These are phyloP conservation scores for Phrynocephalus forsythii DNA, from an alignment of 2,797 vertebrate species.

Conservation along the genomic window DNA sequence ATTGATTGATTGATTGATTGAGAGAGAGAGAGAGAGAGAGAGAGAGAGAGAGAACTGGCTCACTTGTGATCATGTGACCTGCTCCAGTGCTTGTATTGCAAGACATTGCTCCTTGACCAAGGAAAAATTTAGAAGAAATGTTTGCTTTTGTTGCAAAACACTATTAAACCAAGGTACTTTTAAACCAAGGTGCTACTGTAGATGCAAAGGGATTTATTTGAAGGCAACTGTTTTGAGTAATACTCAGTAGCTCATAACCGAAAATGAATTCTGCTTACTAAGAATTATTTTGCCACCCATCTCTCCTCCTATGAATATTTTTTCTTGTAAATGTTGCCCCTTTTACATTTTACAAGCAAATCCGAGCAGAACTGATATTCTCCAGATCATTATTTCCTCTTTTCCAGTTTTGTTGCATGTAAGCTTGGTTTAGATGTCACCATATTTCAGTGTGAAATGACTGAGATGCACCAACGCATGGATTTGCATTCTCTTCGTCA, in stretches of 20 bases:
- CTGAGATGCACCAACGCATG: not conserved
- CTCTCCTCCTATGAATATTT: not conserved
- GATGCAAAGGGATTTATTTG: constrained; percentile 30
- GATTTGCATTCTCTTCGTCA: not conserved
- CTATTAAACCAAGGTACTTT: too few relatives aligned
- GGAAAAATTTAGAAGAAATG: too few relatives aligned
- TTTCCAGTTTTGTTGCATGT: not conserved
- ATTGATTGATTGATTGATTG: too few relatives aligned
- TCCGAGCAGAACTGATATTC: constrained; percentile 7
- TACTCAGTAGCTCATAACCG: constrained; percentile 45
- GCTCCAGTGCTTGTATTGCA: too few relatives aligned
- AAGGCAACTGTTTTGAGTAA: not conserved
- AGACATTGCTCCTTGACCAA: too few relatives aligned
- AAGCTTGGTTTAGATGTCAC: not conserved
- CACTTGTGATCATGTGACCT: too few relatives aligned
- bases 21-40: too few relatives aligned
- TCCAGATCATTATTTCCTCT: not conserved
- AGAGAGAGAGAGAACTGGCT: too few relatives aligned
- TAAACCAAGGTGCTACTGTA: too few relatives aligned
- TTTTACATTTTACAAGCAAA: constrained; percentile 10
- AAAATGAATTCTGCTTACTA: constrained; percentile 40
- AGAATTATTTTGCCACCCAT: not conserved
- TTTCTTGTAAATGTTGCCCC: not conserved
- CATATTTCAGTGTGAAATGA: not conserved
- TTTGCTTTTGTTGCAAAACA: too few relatives aligned